Evolutionary conservation across 1,140 invertebrate species (phyloP), one percentile per base, ranked within the genome.

Genomic region (Hyphantria cunea): DNA sequence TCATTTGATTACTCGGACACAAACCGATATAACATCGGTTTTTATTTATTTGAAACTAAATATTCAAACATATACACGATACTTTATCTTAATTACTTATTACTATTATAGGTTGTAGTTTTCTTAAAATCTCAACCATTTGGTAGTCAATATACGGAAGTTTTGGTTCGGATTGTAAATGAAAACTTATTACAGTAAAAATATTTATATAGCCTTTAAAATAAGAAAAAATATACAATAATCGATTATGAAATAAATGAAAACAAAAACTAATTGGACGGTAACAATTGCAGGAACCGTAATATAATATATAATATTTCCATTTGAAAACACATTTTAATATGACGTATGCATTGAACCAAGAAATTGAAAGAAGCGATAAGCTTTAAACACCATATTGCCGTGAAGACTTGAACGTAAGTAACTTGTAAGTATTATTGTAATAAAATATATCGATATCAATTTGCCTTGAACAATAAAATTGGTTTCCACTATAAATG

Each of bases 301-400:
- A 55, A 45, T 34, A 47, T 47, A 55, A 55, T 44, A 14, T 48
- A 48, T 56, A 33, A 48, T 58, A 48, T 58, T 58, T 37, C 13
- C 33, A 48, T 34, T 48, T 48, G 34, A 32, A 15, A 58, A 45
- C 44, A 48, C 55, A 48, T 58, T 49, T n/a, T 58, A 49, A 58
- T 32, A 48, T 39, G 44, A 10, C 55, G 17, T 39, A 48, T 58
- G 45, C 55, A 58, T 39, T 45, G 31, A 58, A 12, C 45, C 55
- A 49, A 49, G 44, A 58, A 58, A 58, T 58, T 58, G 55, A 37
- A 58, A 58, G 37, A 58, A 15, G 45, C 15, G 12, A 58, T 14
- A 17, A 32, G 45, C 45, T 39, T 58, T 49, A 12, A 58, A 58
- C 44, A 58, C 55, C 34, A 58, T 58, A 58, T 58, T 48, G 45